A percentile compares a stretch with the other conserved stretches of the same genome.
These are phyloP conservation scores for Eupeodes latifasciatus DNA, from an alignment of 2,888 invertebrate genomes.

Conservation along the genomic window DNA sequence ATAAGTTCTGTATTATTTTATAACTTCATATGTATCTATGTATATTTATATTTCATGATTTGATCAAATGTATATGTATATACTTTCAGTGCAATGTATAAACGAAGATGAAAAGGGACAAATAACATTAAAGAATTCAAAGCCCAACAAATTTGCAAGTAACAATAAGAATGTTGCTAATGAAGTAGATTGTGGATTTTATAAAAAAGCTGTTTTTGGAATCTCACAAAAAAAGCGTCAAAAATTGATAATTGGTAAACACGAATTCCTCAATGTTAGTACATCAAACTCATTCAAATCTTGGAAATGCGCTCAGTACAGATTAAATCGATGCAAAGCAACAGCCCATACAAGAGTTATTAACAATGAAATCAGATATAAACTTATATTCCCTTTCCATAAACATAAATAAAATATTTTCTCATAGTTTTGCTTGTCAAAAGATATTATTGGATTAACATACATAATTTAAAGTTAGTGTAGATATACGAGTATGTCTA, in stretches of 20 bases:
- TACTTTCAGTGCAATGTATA: no score
- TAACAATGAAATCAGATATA: slow-evolving; percentile 79
- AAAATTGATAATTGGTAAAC: slow-evolving; percentile 17
- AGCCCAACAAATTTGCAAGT: not conserved
- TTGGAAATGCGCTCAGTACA: slow-evolving; percentile 78
- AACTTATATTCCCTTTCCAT: slow-evolving; percentile 56
- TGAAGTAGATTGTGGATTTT: not conserved
- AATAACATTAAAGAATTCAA: not conserved
- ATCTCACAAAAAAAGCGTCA: slow-evolving; percentile 16
- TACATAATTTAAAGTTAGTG: no score
- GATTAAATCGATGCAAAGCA: slow-evolving; percentile 78
- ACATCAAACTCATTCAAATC: slow-evolving; percentile 50
- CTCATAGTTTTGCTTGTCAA: no score
- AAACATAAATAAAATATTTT: slow-evolving; percentile 11
- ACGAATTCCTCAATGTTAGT: slow-evolving; percentile 29
- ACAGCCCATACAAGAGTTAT: slow-evolving; percentile 77
- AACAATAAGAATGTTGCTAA: not conserved
- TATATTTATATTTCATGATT: no score
- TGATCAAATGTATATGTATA: no score
- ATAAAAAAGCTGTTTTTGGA: slow-evolving; percentile 3
- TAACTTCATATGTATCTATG: no score
- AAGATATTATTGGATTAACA: no score
- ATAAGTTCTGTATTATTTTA: no score
- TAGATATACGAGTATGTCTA: no score
- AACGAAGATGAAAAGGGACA: no score